phyloP scores from a whole-genome alignment of 2,797 vertebrate species.

The Myripristis murdjan region DNA sequence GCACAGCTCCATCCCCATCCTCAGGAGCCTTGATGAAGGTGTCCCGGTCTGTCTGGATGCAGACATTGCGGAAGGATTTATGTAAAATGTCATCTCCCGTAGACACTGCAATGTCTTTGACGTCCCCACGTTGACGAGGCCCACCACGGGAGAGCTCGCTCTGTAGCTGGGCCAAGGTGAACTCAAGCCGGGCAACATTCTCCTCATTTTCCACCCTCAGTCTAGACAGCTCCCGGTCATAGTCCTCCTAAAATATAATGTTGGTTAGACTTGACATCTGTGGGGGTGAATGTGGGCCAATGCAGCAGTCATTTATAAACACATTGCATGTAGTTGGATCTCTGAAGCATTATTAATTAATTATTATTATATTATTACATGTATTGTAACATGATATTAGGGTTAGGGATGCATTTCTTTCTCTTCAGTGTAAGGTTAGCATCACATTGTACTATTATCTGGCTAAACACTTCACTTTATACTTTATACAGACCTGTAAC shows the following conservation, averaged over 20 bases:
- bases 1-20: slow-evolving; percentile 73
- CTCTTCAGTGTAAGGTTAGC: not conserved
- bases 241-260: slow-evolving; percentile 85
- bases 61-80: slow-evolving; percentile 90
- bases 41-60: slow-evolving; percentile 94
- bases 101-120: slow-evolving; percentile 88
- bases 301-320: not conserved
- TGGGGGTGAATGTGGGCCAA: not conserved
- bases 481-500: slow-evolving; percentile 87
- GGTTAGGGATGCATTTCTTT: not conserved
- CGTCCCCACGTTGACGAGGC: slow-evolving; percentile 71
- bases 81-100: slow-evolving; percentile 86
- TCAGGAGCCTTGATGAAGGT: slow-evolving; percentile 88
- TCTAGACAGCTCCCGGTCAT: slow-evolving; percentile 87
- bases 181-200: slow-evolving; percentile 84
- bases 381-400: too few relatives aligned
- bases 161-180: slow-evolving; percentile 84
- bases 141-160: slow-evolving; percentile 81
- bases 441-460: not conserved
- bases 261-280: not conserved
- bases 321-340: too few relatives aligned
- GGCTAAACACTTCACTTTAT: not conserved
- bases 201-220: slow-evolving; percentile 89
- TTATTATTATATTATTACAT: too few relatives aligned
- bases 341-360: too few relatives aligned